Evolutionary conservation across 2,797 vertebrate genomes (phyloP).

Genomic region (Pachyuromys duprasi): DNA sequence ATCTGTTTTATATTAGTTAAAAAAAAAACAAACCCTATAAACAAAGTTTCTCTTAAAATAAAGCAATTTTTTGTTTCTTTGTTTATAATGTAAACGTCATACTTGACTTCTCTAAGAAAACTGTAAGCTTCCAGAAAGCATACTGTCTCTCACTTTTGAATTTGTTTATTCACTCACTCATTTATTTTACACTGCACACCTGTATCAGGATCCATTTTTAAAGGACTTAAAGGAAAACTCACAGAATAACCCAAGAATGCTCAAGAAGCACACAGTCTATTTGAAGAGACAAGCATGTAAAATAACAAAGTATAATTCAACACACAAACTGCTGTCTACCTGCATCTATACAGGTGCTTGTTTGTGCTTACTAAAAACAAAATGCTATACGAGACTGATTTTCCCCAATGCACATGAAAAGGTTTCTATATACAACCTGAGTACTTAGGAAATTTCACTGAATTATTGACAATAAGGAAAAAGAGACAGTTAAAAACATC

Average conservation of each 20-base stretch:
- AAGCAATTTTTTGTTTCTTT: conserved; percentile 57
- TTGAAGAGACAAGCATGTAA: conserved; percentile 69
- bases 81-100: conserved; percentile 75
- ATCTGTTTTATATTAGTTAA: conserved; percentile 88
- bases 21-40: conserved; percentile 78
- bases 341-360: conserved; percentile 14
- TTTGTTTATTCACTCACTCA: conserved; percentile 59
- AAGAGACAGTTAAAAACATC: conserved; percentile 49
- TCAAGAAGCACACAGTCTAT: conserved; percentile 70
- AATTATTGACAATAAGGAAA: conserved; percentile 57
- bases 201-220: conserved; percentile 44
- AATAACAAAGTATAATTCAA: conserved; percentile 70
- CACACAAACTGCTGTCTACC: conserved; percentile 38
- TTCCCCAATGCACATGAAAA: conserved; percentile 46
- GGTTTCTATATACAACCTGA: conserved; percentile 43
- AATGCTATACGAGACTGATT: conserved; percentile 39
- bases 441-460: conserved; percentile 43
- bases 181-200: conserved; percentile 55
- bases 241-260: conserved; percentile 53
- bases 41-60: conserved; percentile 81
- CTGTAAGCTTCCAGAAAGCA: conserved; percentile 43
- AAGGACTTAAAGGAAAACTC: conserved; percentile 34
- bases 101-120: conserved; percentile 75
- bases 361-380: conserved; percentile 45
- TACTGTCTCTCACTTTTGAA: conserved; percentile 62